Evolutionary conservation across 2,888 invertebrate genomes (phyloP).

Genomic region (Hydrotaea diabolus): DNA sequence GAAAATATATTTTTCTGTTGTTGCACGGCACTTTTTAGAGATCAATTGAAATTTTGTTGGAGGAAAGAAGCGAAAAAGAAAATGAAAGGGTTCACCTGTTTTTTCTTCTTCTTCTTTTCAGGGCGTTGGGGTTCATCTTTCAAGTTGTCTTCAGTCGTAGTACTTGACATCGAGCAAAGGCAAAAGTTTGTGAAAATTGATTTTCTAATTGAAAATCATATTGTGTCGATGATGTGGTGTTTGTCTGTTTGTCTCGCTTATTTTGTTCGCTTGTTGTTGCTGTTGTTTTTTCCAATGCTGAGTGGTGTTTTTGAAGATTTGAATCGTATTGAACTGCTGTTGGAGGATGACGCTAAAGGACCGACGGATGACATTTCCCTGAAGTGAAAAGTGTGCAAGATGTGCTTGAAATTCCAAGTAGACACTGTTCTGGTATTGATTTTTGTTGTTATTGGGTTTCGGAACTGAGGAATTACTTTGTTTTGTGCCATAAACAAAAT

Average conservation of each 20-base stretch:
- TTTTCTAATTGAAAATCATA: slow-evolving; percentile 29
- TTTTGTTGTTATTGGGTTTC: background rate
- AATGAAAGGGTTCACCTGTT: slow-evolving; percentile 27
- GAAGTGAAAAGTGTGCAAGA: background rate
- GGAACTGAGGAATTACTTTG: slow-evolving; percentile 1
- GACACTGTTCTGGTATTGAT: background rate
- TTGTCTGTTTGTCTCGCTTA: background rate
- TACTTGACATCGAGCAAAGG: background rate
- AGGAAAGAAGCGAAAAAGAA: background rate
- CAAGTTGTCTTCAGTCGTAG: background rate
- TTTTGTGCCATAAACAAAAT: slow-evolving; percentile 65
- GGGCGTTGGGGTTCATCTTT: background rate
- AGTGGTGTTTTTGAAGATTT: too few relatives aligned
- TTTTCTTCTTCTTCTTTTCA: too few relatives aligned
- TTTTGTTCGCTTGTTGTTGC: background rate
- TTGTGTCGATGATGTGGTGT: background rate
- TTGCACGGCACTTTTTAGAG: background rate
- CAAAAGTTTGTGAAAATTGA: slow-evolving; percentile 30
- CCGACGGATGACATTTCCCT: too few relatives aligned
- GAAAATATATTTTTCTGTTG: slow-evolving; percentile 15
- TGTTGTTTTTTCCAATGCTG: too few relatives aligned
- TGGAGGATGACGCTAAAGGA: too few relatives aligned
- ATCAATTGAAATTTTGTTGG: too few relatives aligned
- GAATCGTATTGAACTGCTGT: too few relatives aligned
- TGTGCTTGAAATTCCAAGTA: background rate